Percentiles rank a stretch among this genome's conserved stretches.
These are phyloP conservation scores for Acanthurus tractus DNA, from an alignment of 2,797 vertebrate genomes.

Conservation along the genomic window DNA sequence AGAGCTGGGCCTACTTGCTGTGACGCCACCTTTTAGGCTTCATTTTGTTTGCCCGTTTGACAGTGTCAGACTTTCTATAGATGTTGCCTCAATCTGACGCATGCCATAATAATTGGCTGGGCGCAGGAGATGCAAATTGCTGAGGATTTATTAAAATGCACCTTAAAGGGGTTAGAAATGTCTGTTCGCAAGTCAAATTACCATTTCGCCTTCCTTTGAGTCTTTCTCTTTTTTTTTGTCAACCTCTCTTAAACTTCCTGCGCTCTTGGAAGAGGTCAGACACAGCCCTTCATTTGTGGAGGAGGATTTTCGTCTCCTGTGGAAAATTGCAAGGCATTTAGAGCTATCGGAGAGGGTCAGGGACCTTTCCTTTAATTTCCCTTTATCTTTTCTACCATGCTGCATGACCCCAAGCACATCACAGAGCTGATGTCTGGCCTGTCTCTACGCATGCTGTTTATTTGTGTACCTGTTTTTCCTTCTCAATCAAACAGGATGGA, in stretches of 20 bases:
- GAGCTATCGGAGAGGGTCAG: conserved; percentile 86
- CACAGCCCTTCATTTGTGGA: conserved; percentile 82
- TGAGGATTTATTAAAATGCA: conserved; percentile 85
- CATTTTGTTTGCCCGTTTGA: conserved; percentile 76
- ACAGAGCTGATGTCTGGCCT: conserved; percentile 73
- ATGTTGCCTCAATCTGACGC: conserved; percentile 76
- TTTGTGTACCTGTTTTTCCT: conserved; percentile 74
- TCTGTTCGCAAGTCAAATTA: conserved; percentile 86
- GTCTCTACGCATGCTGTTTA: conserved; percentile 78
- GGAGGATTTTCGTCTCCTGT: conserved; percentile 82
- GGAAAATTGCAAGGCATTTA: conserved; percentile 85
- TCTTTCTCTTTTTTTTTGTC: conserved; percentile 77
- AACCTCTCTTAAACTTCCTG: conserved; percentile 86
- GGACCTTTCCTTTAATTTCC: conserved; percentile 87
- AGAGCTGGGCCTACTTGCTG: conserved; percentile 60
- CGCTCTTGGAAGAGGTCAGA: conserved; percentile 84
- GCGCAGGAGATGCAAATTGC: conserved; percentile 85
- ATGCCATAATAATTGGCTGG: conserved; percentile 83
- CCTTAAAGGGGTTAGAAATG: conserved; percentile 86
- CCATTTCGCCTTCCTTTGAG: conserved; percentile 81
- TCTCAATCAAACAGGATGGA: conserved; percentile 61
- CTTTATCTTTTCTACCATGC: conserved; percentile 86
- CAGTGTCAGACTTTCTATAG: conserved; percentile 79
- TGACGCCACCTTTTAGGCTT: conserved; percentile 66
- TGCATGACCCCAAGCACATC: conserved; percentile 83